Evolutionary conservation across 2,888 invertebrate genomes (phyloP).

Genomic region (Holacanthella duospinosa): DNA sequence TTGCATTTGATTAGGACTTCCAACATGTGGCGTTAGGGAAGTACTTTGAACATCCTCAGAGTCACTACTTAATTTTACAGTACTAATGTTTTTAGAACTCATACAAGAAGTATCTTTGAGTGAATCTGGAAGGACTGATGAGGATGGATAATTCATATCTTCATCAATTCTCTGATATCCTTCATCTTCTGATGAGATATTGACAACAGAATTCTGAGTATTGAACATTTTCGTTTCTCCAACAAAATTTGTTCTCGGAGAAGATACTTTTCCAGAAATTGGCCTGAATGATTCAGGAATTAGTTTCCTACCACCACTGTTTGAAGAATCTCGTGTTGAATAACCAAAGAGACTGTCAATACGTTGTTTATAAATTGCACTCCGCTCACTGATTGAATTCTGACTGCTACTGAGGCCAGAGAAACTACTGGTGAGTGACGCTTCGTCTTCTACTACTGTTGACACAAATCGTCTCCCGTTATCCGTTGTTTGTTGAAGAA

Average conservation of each 20-base stretch:
- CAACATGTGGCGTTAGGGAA: not conserved
- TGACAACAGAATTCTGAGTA: not conserved
- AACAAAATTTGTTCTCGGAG: no score
- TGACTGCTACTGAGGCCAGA: slow-evolving; percentile 15
- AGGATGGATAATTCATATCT: slow-evolving; percentile 18
- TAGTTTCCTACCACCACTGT: not conserved
- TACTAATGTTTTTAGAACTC: not conserved
- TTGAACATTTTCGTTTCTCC: no score
- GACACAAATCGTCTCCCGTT: slow-evolving; percentile 36
- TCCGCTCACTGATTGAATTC: slow-evolving; percentile 37
- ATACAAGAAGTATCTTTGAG: slow-evolving; percentile 13
- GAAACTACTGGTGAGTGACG: slow-evolving; percentile 23
- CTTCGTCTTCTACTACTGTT: slow-evolving; percentile 31
- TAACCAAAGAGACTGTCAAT: slow-evolving; percentile 73
- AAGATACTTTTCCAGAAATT: no score
- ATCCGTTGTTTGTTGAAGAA: slow-evolving; percentile 36
- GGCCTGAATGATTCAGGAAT: not conserved
- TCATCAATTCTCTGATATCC: slow-evolving; percentile 22
- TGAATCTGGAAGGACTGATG: slow-evolving; percentile 32
- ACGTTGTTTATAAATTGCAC: slow-evolving; percentile 62
- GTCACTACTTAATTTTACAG: not conserved
- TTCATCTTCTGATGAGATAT: slow-evolving; percentile 15
- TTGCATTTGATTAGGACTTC: not conserved
- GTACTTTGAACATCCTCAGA: not conserved
- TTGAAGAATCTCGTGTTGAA: not conserved